These are phyloP conservation scores for Falco naumanni DNA, from an alignment of 2,797 vertebrate genomes.

Conservation along the genomic window DNA sequence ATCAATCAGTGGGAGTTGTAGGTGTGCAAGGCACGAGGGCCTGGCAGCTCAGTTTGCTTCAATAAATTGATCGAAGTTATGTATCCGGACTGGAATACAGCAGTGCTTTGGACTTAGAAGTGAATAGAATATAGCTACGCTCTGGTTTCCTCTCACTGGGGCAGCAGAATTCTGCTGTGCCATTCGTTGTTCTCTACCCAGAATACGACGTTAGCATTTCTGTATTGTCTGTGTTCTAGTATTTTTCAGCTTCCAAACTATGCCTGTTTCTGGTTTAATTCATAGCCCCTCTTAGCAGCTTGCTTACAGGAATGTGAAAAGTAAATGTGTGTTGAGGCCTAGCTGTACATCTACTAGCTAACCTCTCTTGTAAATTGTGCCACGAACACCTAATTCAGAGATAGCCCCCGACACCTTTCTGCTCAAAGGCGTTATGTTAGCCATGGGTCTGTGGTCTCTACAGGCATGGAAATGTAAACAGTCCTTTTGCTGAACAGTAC, in stretches of 20 bases:
- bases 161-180: neutral
- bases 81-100: neutral
- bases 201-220: neutral
- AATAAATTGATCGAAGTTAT: neutral
- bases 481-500: neutral
- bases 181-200: neutral
- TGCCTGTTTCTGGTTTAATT: neutral
- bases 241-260: neutral
- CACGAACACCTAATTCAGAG: neutral
- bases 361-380: neutral
- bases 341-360: neutral
- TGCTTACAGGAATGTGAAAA: neutral
- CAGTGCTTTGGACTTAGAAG: neutral
- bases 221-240: neutral
- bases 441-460: accelerated
- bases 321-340: neutral
- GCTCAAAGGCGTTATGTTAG: neutral
- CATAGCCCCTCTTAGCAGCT: neutral
- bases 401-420: neutral
- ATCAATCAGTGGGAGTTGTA: neutral
- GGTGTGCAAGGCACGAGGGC: neutral
- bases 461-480: neutral
- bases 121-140: neutral
- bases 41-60: neutral
- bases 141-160: neutral